Evolutionary conservation across 35 echinoderm and acorn worm species (phyloP).

Genomic region (Anneissia japonica): DNA sequence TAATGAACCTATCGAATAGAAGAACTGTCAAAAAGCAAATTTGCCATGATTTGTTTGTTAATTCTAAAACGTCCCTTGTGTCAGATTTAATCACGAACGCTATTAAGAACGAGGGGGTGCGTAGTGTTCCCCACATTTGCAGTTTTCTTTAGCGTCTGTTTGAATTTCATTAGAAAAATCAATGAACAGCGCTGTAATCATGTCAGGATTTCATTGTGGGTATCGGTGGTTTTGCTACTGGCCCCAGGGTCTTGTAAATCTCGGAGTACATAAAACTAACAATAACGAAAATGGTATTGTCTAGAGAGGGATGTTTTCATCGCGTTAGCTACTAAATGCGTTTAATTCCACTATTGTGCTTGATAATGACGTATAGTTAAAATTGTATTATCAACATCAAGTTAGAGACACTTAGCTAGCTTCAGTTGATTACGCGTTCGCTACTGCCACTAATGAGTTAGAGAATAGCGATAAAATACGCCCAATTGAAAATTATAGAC

Average conservation of each 20-base stretch:
- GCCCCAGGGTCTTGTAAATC: background rate
- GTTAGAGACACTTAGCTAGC: background rate
- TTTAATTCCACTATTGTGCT: background rate
- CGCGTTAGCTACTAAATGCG: background rate
- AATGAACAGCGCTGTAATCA: background rate
- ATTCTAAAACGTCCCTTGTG: background rate
- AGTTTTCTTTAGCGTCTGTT: background rate
- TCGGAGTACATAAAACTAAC: background rate
- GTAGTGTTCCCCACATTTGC: background rate
- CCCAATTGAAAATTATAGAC: background rate
- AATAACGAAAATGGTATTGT: background rate
- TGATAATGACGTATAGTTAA: background rate
- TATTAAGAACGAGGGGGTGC: background rate
- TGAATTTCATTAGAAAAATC: background rate
- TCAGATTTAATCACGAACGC: background rate
- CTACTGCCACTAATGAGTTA: background rate
- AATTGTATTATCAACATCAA: background rate
- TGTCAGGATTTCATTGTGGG: background rate
- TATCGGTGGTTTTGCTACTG: background rate
- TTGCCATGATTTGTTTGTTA: background rate
- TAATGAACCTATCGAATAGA: background rate
- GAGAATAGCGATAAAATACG: background rate
- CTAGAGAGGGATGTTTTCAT: background rate
- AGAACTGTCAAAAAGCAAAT: background rate
- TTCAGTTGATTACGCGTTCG: background rate